phyloP scores from a whole-genome alignment of 2,797 vertebrate species.

The Moxostoma hubbsi region DNA sequence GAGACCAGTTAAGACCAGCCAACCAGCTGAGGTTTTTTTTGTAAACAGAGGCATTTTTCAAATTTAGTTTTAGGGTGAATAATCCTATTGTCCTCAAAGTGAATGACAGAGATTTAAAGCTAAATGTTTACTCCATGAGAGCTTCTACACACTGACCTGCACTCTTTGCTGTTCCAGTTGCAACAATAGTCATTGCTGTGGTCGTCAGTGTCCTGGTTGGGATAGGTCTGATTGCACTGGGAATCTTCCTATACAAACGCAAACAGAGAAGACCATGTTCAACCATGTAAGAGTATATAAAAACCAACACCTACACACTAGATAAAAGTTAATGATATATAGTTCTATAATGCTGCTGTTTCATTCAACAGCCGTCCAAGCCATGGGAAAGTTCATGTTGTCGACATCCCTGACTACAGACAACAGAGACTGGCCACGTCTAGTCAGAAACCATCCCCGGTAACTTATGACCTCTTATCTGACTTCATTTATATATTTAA shows the following conservation, averaged over 20 bases:
- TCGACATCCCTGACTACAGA: not conserved
- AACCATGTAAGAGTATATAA: constrained; percentile 56
- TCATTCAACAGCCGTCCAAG: constrained; percentile 49
- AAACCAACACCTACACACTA: not conserved
- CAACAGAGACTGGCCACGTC: not conserved
- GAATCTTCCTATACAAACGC: constrained; percentile 64
- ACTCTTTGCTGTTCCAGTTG: constrained; percentile 38
- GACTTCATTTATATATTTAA: not conserved
- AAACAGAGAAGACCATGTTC: constrained; percentile 49
- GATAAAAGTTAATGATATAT: not conserved
- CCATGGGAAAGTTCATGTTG: constrained; percentile 51
- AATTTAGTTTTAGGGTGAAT: not conserved
- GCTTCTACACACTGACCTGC: not conserved
- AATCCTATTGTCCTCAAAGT: no score
- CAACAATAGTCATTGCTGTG: constrained; percentile 50
- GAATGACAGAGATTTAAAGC: no score
- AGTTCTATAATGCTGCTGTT: not conserved
- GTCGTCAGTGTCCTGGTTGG: constrained; percentile 57
- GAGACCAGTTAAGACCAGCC: not conserved
- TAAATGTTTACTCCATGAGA: no score
- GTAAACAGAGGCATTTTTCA: no score
- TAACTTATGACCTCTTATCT: not conserved
- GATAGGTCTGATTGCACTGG: constrained; percentile 50
- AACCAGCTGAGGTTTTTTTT: no score
- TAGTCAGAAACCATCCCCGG: constrained; percentile 19